phyloP scores from a whole-genome alignment of 2,113 vertebrate species.

The Semicossyphus pulcher region DNA sequence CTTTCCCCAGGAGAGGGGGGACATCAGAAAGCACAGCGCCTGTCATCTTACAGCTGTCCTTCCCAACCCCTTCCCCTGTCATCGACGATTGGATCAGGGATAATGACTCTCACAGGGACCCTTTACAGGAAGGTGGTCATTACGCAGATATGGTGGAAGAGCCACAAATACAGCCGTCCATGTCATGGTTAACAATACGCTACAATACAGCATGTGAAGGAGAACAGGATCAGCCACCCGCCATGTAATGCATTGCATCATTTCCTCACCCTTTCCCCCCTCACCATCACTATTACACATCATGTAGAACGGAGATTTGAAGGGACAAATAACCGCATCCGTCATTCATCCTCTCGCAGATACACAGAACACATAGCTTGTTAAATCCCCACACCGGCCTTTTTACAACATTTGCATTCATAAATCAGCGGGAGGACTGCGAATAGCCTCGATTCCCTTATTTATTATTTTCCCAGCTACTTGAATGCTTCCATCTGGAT shows the following conservation, averaged over 20 bases:
- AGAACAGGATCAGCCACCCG: constrained; percentile 32
- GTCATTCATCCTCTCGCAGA: constrained; percentile 51
- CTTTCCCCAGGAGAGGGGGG: constrained; percentile 53
- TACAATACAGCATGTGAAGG: constrained; percentile 15
- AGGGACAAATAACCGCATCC: constrained; percentile 34
- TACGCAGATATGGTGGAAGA: constrained; percentile 62
- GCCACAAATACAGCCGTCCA: constrained; percentile 36
- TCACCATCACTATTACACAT: constrained; percentile 41
- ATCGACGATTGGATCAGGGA: constrained; percentile 64
- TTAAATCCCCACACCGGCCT: constrained; percentile 42
- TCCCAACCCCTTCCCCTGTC: constrained; percentile 60
- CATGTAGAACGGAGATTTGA: constrained; percentile 34
- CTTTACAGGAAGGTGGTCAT: constrained; percentile 65
- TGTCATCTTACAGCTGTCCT: constrained; percentile 73
- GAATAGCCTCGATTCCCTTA: constrained; percentile 7
- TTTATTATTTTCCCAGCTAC: constrained; percentile 44
- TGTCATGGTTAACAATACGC: constrained; percentile 40
- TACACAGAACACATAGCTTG: constrained; percentile 40
- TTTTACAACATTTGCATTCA: constrained; percentile 61
- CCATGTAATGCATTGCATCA: constrained; percentile 31
- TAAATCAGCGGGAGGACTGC: constrained; percentile 60
- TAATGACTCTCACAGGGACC: constrained; percentile 76
- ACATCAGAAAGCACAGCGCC: constrained; percentile 64
- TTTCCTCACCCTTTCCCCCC: constrained; percentile 33
- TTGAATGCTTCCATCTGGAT: constrained; percentile 53